A percentile compares a stretch with the other conserved stretches of the same genome.
phyloP scores from a whole-genome alignment of 1,140 invertebrate genomes.

The Cotesia typhae region DNA sequence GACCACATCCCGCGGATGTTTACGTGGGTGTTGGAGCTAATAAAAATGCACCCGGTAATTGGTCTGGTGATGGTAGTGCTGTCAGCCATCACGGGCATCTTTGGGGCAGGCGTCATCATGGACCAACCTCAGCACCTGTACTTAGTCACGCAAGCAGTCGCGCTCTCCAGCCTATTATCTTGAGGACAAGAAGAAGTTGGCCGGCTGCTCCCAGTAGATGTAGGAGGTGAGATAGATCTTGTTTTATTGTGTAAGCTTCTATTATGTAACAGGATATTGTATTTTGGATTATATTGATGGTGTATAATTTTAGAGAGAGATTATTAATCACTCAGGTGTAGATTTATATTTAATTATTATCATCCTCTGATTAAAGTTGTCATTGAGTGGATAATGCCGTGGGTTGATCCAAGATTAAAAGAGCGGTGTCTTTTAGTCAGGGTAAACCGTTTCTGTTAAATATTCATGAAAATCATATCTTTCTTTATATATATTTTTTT shows the following conservation, averaged over 20 bases:
- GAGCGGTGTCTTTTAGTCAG: too few species aligned
- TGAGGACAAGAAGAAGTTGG: slow-evolving; percentile 73
- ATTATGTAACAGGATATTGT: not conserved
- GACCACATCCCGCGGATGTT: slow-evolving; percentile 67
- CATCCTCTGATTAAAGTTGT: too few species aligned
- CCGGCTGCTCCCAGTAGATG: slow-evolving; percentile 72
- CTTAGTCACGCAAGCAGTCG: slow-evolving; percentile 66
- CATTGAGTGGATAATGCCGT: too few species aligned
- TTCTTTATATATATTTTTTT: too few species aligned
- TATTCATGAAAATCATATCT: too few species aligned
- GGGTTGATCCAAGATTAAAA: too few species aligned
- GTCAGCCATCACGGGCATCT: slow-evolving; percentile 53
- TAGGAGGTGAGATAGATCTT: slow-evolving; percentile 65
- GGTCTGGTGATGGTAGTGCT: slow-evolving; percentile 1
- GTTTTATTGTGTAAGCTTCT: not conserved
- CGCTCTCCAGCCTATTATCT: slow-evolving; percentile 67
- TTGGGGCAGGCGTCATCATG: slow-evolving; percentile 68
- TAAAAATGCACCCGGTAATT: slow-evolving; percentile 36
- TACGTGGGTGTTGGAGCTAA: slow-evolving; percentile 46
- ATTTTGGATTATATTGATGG: too few species aligned
- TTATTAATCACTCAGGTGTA: too few species aligned
- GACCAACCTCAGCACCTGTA: slow-evolving; percentile 73
- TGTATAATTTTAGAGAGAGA: too few species aligned
- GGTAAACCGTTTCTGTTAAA: too few species aligned
- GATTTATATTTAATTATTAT: too few species aligned